Evolutionary conservation across 2,888 invertebrate genomes (phyloP).

Genomic region (Octodonta nipae): DNA sequence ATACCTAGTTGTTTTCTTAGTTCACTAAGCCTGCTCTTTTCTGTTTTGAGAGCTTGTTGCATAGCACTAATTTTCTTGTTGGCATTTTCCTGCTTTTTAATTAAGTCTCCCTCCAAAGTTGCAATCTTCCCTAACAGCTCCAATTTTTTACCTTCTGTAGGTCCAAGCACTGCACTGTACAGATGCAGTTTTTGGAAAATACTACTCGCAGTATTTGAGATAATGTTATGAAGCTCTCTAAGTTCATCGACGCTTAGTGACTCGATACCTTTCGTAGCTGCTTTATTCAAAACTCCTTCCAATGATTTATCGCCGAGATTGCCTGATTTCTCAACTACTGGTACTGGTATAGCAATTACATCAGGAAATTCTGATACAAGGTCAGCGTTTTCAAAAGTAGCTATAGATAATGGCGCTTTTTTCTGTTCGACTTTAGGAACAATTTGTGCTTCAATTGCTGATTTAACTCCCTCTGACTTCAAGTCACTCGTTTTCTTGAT

Average conservation of each 20-base stretch:
- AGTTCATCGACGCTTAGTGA: no score
- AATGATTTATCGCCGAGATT: slow-evolving; percentile 14
- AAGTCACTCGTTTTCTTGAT: no score
- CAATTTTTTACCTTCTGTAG: slow-evolving; percentile 37
- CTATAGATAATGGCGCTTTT: no score
- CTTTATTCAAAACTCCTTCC: slow-evolving; percentile 20
- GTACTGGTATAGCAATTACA: slow-evolving; percentile 16
- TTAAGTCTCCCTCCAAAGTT: slow-evolving; percentile 37
- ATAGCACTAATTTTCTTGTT: slow-evolving; percentile 37
- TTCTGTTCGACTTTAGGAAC: slow-evolving; percentile 4
- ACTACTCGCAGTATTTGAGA: no score
- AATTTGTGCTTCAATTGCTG: no score
- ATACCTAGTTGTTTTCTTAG: slow-evolving; percentile 14
- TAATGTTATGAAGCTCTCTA: no score
- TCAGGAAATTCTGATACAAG: slow-evolving; percentile 13
- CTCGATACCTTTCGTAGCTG: slow-evolving; percentile 23
- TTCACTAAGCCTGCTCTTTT: slow-evolving; percentile 16
- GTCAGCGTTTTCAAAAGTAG: slow-evolving; percentile 15
- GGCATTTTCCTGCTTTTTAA: slow-evolving; percentile 38
- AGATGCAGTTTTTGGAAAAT: no score
- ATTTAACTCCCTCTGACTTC: no score
- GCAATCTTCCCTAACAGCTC: slow-evolving; percentile 37
- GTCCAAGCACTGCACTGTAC: no score
- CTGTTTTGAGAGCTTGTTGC: slow-evolving; percentile 17
- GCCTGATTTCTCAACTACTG: slow-evolving; percentile 16